Conservation (phyloP, 2,888 invertebrate genomes). For the Netelia fuscicornis region DNA sequence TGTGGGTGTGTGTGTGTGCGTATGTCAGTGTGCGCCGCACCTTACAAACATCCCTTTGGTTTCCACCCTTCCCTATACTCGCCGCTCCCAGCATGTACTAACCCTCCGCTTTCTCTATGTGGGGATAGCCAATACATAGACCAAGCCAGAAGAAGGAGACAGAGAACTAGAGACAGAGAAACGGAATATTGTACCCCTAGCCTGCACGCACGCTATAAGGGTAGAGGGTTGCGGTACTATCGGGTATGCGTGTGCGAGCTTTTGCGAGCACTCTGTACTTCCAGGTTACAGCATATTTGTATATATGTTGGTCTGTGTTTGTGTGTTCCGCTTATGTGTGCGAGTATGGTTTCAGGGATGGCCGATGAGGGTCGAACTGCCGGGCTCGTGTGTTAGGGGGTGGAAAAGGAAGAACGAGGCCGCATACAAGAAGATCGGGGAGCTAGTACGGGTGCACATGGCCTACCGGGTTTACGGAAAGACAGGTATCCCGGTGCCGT, state of each 20-base stretch:
- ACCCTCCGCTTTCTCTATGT: conserved; percentile 70
- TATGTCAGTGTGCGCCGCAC: conserved; percentile 58
- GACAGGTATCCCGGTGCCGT: conserved; percentile 79
- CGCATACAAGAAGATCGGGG: conserved; percentile 55
- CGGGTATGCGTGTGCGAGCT: conserved; percentile 67
- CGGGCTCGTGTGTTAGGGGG: conserved; percentile 42
- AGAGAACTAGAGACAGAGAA: conserved; percentile 11
- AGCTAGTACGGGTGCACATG: conserved; percentile 73
- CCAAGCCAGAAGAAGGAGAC: conserved; percentile 22
- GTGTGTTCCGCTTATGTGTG: conserved; percentile 1
- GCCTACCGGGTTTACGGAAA: conserved; percentile 75
- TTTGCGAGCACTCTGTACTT: conserved; percentile 17
- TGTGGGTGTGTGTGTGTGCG: neutral
- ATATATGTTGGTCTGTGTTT: neutral
- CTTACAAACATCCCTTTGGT: conserved; percentile 70
- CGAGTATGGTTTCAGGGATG: conserved; percentile 48
- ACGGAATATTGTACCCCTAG: conserved; percentile 76
- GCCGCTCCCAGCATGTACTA: conserved; percentile 60
- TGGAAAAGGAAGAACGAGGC: conserved; percentile 49
- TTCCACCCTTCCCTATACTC: conserved; percentile 51
- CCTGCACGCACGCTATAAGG: conserved; percentile 62
- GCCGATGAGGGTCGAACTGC: conserved; percentile 52
- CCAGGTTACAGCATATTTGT: neutral
- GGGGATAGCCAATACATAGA: conserved; percentile 79
- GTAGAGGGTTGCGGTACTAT: conserved; percentile 69